Evolutionary conservation across 2,888 invertebrate species (phyloP).

Genomic region (Caenorhabditis wallacei): DNA sequence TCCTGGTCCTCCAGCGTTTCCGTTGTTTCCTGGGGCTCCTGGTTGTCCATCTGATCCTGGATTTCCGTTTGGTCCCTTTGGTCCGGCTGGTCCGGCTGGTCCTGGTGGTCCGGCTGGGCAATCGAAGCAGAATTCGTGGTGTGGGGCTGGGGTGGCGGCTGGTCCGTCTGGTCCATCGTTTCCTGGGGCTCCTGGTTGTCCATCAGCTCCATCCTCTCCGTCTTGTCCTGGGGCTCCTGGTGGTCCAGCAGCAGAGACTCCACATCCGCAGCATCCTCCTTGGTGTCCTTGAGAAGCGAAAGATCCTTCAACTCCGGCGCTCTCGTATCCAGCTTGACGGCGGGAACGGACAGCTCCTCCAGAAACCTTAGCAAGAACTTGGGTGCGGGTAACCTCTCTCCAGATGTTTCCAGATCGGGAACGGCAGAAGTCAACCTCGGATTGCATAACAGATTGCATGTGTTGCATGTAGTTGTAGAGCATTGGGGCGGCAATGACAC

Average conservation of each 20-base stretch:
- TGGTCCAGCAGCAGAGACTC: slow-evolving; percentile 70
- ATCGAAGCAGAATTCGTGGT: slow-evolving; percentile 74
- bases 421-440: slow-evolving; percentile 73
- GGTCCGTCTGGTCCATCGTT: slow-evolving; percentile 77
- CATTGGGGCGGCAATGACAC: slow-evolving; percentile 75
- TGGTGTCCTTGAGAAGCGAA: slow-evolving; percentile 45
- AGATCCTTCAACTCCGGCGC: slow-evolving; percentile 69
- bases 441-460: slow-evolving; percentile 76
- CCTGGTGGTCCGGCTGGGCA: slow-evolving; percentile 74
- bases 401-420: slow-evolving; percentile 74
- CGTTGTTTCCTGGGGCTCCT: slow-evolving; percentile 74
- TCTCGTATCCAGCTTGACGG: slow-evolving; percentile 77
- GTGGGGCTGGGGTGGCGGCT: slow-evolving; percentile 75
- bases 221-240: slow-evolving; percentile 74
- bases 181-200: slow-evolving; percentile 76
- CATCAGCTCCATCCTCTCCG: slow-evolving; percentile 75
- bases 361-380: slow-evolving; percentile 59
- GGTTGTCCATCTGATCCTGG: slow-evolving; percentile 77
- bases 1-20: slow-evolving; percentile 71
- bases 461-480: slow-evolving; percentile 80
- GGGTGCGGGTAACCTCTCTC: slow-evolving; percentile 74
- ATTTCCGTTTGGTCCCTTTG: slow-evolving; percentile 79
- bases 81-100: slow-evolving; percentile 74
- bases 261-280: slow-evolving; percentile 76
- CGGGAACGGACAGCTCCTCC: slow-evolving; percentile 61